A percentile compares a stretch with the other conserved stretches of the same genome.
Evolutionary conservation across 2,888 invertebrate genomes (phyloP).

Genomic region (Terebella lapidaria): DNA sequence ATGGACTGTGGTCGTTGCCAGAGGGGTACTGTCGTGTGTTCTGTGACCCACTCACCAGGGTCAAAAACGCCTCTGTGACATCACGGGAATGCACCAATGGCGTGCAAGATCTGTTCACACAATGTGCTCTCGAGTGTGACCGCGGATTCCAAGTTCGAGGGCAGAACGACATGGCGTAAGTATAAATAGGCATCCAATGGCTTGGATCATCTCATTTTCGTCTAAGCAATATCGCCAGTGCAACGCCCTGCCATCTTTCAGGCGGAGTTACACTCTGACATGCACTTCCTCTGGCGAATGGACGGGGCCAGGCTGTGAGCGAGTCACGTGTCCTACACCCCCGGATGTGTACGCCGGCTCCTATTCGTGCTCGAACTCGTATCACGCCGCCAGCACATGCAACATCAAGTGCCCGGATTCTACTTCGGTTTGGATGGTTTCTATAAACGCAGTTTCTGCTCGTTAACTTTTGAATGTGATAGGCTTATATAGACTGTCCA

Average conservation of each 20-base stretch:
- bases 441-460: too few species aligned
- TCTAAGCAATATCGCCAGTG: too few species aligned
- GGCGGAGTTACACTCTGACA: slow-evolving; percentile 26
- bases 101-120: slow-evolving; percentile 28
- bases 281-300: slow-evolving; percentile 37
- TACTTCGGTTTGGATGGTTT: slow-evolving; percentile 19
- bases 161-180: slow-evolving; percentile 23
- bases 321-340: slow-evolving; percentile 30
- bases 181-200: background rate
- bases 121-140: slow-evolving; percentile 34
- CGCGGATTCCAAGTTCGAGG: slow-evolving; percentile 34
- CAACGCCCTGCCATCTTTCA: too few species aligned
- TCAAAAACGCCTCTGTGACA: slow-evolving; percentile 27
- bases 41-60: slow-evolving; percentile 27
- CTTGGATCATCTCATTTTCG: too few species aligned
- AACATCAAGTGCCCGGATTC: slow-evolving; percentile 32
- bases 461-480: too few species aligned
- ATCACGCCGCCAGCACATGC: slow-evolving; percentile 31
- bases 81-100: slow-evolving; percentile 28
- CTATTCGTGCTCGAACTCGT: slow-evolving; percentile 33
- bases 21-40: slow-evolving; percentile 30
- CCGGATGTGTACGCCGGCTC: slow-evolving; percentile 31
- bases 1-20: slow-evolving; percentile 36
- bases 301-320: slow-evolving; percentile 32
- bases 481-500: too few species aligned